A percentile compares a stretch with the other conserved stretches of the same genome.
These are phyloP conservation scores for Hippopotamyrus pictus DNA, from an alignment of 2,797 vertebrate species.

Conservation along the genomic window DNA sequence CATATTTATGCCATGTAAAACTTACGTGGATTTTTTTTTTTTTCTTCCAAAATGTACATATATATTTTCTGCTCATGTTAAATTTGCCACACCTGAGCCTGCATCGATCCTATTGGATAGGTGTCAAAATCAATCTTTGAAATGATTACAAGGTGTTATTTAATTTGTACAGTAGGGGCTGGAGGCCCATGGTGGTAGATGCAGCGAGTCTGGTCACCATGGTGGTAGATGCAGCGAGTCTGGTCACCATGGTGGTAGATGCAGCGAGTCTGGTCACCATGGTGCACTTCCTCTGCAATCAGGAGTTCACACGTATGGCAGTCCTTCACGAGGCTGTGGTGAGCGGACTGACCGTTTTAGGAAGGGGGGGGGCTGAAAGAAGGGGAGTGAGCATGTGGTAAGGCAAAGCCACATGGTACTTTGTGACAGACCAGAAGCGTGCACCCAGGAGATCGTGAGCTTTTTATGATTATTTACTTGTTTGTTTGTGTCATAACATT, in stretches of 20 bases:
- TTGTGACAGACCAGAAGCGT: not conserved
- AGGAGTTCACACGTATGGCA: not conserved
- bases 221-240: not conserved
- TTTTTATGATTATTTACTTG: constrained; percentile 8
- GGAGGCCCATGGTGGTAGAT: not conserved
- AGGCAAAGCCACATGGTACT: not conserved
- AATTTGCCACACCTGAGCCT: constrained; percentile 22
- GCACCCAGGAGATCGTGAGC: constrained; percentile 12
- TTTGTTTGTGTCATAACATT: constrained; percentile 20
- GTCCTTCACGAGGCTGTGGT: not conserved
- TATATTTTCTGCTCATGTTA: constrained; percentile 16
- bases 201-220: not conserved
- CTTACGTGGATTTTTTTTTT: not conserved
- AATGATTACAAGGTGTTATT: constrained; percentile 7
- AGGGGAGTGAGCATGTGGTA: not conserved
- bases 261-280: not conserved
- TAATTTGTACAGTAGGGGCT: not conserved
- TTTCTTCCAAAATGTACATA: not conserved
- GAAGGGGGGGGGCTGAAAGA: not conserved
- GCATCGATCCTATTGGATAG: constrained; percentile 13
- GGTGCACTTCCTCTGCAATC: not conserved
- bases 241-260: not conserved
- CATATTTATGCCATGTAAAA: not conserved
- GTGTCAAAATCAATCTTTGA: not conserved
- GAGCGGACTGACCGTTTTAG: not conserved